Percentiles rank a stretch among this genome's conserved stretches.
These are phyloP conservation scores for Meloidogyne exigua DNA, from an alignment of 1,140 invertebrate genomes.

Conservation along the genomic window DNA sequence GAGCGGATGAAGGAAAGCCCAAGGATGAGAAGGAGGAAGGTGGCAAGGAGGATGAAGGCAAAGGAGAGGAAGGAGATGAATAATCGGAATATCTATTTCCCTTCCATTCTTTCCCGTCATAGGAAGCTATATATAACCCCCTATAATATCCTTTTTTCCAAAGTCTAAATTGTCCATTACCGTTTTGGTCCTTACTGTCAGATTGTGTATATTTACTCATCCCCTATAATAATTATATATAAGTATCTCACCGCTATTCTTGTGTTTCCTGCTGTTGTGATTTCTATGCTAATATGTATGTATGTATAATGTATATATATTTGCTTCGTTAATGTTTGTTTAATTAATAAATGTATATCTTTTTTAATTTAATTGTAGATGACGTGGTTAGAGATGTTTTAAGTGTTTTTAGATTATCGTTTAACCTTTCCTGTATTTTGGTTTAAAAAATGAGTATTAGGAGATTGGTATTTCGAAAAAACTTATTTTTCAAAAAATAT, in stretches of 20 bases:
- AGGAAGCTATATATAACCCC: background rate
- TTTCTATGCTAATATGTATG: slow-evolving; percentile 1
- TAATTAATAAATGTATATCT: background rate
- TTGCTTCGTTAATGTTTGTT: background rate
- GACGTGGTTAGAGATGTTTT: no score
- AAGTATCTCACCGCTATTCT: background rate
- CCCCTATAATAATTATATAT: no score
- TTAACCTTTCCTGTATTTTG: no score
- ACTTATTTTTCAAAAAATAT: no score
- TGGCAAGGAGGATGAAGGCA: no score
- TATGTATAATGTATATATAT: background rate
- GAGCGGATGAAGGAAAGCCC: background rate
- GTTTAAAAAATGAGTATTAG: no score
- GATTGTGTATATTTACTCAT: background rate
- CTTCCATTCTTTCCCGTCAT: background rate
- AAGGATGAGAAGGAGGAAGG: background rate
- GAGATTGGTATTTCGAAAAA: no score
- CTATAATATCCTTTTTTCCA: background rate
- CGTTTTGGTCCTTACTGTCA: slow-evolving; percentile 1
- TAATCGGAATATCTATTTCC: slow-evolving; percentile 5
- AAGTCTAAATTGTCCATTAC: background rate
- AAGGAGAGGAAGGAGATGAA: background rate
- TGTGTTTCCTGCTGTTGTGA: slow-evolving; percentile 4
- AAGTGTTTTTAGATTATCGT: no score
- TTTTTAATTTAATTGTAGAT: no score